Evolutionary conservation across 2,113 vertebrate genomes (phyloP).

Genomic region (Lepisosteus oculatus): DNA sequence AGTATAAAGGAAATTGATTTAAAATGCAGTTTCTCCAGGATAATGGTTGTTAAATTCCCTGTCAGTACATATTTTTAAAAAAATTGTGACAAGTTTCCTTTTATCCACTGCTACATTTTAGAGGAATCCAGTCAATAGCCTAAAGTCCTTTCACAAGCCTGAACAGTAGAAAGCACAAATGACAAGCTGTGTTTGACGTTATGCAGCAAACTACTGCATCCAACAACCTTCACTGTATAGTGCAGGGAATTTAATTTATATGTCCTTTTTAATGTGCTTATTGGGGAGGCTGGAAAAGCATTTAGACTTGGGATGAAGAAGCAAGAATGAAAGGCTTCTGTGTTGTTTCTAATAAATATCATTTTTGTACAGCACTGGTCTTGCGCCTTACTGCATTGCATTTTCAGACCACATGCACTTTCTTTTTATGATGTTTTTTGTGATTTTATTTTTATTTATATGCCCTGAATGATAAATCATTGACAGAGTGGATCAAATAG

Average conservation of each 20-base stretch:
- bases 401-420: too few relatives aligned
- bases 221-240: not conserved
- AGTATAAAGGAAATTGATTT: conserved; percentile 40
- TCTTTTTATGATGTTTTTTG: too few relatives aligned
- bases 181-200: not conserved
- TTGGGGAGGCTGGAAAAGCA: too few relatives aligned
- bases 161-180: not conserved
- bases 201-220: not conserved
- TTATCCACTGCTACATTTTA: not conserved
- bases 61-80: conserved; percentile 27
- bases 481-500: too few relatives aligned
- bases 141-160: conserved; percentile 10
- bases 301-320: too few relatives aligned
- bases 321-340: too few relatives aligned
- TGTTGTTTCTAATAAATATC: too few relatives aligned
- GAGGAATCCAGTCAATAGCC: conserved; percentile 9
- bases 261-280: not conserved
- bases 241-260: not conserved
- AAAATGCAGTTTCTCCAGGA: conserved; percentile 37
- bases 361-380: too few relatives aligned
- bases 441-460: too few relatives aligned
- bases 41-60: conserved; percentile 40
- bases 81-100: conserved; percentile 36
- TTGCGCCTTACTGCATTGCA: too few relatives aligned
- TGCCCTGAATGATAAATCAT: too few relatives aligned